Conservation (phyloP, 1,140 invertebrate genomes). For the Cotesia glomerata region DNA sequence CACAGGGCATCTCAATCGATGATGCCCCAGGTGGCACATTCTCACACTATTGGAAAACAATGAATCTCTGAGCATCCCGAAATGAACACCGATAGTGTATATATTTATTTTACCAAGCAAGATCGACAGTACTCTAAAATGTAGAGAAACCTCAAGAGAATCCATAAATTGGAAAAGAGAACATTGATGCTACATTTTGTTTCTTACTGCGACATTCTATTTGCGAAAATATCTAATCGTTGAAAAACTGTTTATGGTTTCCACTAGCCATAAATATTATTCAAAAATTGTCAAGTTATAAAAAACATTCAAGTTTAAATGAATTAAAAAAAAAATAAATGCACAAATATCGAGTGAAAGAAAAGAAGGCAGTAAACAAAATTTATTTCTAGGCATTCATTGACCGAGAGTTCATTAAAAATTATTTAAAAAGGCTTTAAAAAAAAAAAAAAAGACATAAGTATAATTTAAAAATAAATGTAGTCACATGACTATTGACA, state of each 20-base stretch:
- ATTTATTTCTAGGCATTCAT: too few relatives aligned
- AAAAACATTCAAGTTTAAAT: too few relatives aligned
- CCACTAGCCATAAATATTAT: neutral
- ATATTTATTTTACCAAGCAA: constrained; percentile 4
- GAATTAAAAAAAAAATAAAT: too few relatives aligned
- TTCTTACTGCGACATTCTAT: neutral
- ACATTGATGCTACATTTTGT: constrained; percentile 5
- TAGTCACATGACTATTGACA: too few relatives aligned
- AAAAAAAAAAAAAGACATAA: too few relatives aligned
- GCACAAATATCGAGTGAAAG: too few relatives aligned
- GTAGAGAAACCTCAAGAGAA: constrained; percentile 4
- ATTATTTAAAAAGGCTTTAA: too few relatives aligned
- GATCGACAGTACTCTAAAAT: neutral
- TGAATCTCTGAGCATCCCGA: constrained; percentile 34
- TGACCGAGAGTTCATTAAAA: too few relatives aligned
- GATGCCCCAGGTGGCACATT: constrained; percentile 39
- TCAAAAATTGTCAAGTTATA: too few relatives aligned
- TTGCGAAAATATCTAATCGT: neutral
- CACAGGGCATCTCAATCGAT: constrained; percentile 30
- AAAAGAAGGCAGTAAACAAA: too few relatives aligned
- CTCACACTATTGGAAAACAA: constrained; percentile 45
- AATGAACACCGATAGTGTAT: constrained; percentile 14
- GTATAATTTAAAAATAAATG: too few relatives aligned
- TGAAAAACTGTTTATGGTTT: neutral
- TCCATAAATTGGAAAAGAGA: neutral